Conservation (phyloP, 2,797 vertebrate species). For the Tachyglossus aculeatus region DNA sequence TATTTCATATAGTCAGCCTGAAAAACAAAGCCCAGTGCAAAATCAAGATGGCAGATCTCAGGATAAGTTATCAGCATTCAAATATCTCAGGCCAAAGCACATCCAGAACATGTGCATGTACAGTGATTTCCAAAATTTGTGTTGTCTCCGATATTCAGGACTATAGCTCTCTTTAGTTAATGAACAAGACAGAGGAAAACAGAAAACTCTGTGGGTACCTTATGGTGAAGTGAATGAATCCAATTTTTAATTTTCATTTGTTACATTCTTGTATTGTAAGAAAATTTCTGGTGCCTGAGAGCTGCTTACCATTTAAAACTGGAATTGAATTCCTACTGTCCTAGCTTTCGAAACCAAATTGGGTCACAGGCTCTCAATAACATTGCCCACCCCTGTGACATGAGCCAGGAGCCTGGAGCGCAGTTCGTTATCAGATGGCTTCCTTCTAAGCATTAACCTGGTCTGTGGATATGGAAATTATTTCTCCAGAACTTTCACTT, state of each 20-base stretch:
- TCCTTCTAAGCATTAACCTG: background rate
- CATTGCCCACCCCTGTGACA: background rate
- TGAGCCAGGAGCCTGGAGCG: background rate
- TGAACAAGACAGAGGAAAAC: no score
- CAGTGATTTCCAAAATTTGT: background rate
- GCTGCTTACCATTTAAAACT: slow-evolving; percentile 10
- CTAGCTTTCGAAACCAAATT: slow-evolving; percentile 24
- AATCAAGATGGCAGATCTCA: no score
- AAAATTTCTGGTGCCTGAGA: slow-evolving; percentile 10
- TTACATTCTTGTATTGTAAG: background rate
- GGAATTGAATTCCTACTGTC: slow-evolving; percentile 22
- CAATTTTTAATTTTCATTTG: background rate
- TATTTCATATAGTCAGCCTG: no score
- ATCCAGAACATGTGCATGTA: background rate
- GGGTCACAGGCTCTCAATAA: background rate
- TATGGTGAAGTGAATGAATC: background rate
- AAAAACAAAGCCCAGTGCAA: no score
- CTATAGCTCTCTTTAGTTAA: no score
- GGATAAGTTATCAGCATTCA: no score
- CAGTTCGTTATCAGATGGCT: slow-evolving; percentile 26
- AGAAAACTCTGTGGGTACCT: background rate
- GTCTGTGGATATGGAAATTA: slow-evolving; percentile 20
- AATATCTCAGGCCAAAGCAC: background rate
- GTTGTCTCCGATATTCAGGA: rapidly evolving
- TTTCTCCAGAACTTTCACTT: background rate